Conservation (phyloP, 2,113 vertebrate species). For the Pelodiscus sinensis region DNA sequence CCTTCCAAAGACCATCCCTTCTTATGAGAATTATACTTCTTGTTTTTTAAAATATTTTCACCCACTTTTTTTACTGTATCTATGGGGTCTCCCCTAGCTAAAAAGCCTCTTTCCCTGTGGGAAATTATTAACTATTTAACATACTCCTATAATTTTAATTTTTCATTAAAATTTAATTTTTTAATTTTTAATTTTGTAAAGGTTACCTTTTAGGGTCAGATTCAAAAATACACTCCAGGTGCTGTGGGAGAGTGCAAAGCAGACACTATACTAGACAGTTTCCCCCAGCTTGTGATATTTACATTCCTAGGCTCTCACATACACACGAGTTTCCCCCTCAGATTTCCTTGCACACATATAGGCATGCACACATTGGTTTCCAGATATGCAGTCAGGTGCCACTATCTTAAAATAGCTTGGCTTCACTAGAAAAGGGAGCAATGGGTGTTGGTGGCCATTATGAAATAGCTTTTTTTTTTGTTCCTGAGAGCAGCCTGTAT, state of each 20-base stretch:
- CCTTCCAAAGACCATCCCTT: no score
- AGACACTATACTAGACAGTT: not conserved
- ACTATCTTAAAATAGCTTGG: not conserved
- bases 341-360: fast-evolving
- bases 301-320: not conserved
- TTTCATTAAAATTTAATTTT: not conserved
- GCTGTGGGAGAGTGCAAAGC: not conserved
- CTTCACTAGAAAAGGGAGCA: not conserved
- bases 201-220: not conserved
- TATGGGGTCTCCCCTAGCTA: no score
- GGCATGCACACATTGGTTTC: not conserved
- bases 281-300: not conserved
- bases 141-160: no score
- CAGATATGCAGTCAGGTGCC: not conserved
- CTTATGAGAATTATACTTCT: no score
- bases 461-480: not conserved
- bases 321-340: not conserved
- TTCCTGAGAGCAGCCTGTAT: not conserved
- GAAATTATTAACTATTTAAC: no score
- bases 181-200: no score
- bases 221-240: not conserved
- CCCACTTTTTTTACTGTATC: no score
- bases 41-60: no score
- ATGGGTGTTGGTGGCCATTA: fast-evolving
- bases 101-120: no score